These are phyloP conservation scores for Crypturellus undulatus DNA, from an alignment of 2,113 vertebrate species.

Conservation along the genomic window DNA sequence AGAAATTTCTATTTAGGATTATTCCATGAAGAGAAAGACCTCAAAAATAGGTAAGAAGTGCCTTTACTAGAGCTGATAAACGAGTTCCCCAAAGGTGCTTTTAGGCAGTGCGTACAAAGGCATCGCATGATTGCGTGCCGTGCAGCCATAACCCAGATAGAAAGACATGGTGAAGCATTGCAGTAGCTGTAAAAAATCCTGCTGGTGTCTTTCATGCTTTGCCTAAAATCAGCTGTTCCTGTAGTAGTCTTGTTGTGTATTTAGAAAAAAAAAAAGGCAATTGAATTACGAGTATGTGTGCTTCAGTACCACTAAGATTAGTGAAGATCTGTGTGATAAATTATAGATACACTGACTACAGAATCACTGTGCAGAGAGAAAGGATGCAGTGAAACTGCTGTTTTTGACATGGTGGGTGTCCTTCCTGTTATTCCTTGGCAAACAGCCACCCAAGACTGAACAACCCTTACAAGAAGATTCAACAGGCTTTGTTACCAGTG, in stretches of 20 bases:
- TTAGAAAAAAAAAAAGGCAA: neutral
- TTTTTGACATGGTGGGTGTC: neutral
- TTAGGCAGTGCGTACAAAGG: neutral
- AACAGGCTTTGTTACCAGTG: neutral
- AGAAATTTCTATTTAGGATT: neutral
- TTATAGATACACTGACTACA: neutral
- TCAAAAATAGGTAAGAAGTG: neutral
- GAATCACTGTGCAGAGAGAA: neutral
- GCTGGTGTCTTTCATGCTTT: neutral
- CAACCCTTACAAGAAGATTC: neutral
- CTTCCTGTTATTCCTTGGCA: neutral
- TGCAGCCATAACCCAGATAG: neutral
- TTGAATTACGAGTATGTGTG: neutral
- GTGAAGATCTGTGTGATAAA: neutral
- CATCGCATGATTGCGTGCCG: neutral
- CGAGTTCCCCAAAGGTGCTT: neutral
- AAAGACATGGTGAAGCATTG: fast-evolving
- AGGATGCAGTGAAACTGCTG: neutral
- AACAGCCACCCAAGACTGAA: neutral
- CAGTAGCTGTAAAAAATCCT: fast-evolving
- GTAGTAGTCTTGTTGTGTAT: neutral
- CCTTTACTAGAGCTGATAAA: neutral
- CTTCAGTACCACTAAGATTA: neutral
- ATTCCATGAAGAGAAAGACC: neutral
- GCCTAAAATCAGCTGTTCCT: neutral